Evolutionary conservation across 1,140 invertebrate species (phyloP).

Genomic region (Hydropsyche tenuis): DNA sequence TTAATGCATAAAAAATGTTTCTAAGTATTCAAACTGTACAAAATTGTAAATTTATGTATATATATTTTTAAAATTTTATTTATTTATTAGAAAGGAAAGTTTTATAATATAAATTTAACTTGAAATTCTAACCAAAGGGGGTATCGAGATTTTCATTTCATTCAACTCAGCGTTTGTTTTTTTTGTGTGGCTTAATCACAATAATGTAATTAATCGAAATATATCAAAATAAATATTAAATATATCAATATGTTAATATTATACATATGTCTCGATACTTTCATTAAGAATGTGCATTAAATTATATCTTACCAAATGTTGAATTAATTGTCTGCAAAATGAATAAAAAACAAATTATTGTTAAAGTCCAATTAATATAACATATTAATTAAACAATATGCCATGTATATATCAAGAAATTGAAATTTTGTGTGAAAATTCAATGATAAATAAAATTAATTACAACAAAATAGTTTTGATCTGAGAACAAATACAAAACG

Average conservation of each 20-base stretch:
- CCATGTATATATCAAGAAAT: conserved; percentile 25
- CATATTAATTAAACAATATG: conserved; percentile 8
- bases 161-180: too few species aligned
- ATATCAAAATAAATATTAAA: not conserved
- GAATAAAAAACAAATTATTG: conserved; percentile 2
- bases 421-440: conserved; percentile 30
- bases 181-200: too few species aligned
- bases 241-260: not conserved
- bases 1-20: too few species aligned
- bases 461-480: not conserved
- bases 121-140: too few species aligned
- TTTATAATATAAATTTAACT: not conserved
- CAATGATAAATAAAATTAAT: conserved; percentile 23
- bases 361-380: conserved; percentile 24
- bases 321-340: not conserved
- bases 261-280: not conserved
- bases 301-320: too few species aligned
- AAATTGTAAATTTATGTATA: not conserved
- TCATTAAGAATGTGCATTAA: not conserved
- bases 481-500: too few species aligned
- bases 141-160: too few species aligned
- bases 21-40: conserved; percentile 5
- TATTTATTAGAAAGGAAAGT: not conserved
- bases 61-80: not conserved
- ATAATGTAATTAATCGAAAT: not conserved